Evolutionary conservation across 1,140 invertebrate species (phyloP).

Genomic region (Macrobrachium nipponense): DNA sequence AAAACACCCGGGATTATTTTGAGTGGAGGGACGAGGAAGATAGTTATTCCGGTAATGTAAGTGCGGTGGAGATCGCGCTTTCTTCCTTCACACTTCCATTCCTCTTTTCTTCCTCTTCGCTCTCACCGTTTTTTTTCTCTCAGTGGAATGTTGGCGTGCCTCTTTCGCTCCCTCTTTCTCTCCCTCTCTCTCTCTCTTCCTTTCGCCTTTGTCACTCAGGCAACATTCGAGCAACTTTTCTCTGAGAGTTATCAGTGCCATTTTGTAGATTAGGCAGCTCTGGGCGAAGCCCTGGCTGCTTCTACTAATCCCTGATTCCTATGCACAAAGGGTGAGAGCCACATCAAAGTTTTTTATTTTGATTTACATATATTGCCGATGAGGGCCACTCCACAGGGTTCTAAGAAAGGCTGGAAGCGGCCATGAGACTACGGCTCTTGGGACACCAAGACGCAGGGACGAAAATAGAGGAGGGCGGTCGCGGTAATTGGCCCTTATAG

Average conservation of each 20-base stretch:
- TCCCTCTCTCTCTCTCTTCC: neutral
- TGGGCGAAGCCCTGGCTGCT: constrained; percentile 27
- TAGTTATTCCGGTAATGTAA: neutral
- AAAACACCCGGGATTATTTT: neutral
- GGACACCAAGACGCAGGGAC: neutral
- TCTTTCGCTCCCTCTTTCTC: constrained; percentile 6
- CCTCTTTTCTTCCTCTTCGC: neutral
- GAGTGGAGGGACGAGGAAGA: neutral
- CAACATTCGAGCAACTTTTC: constrained; percentile 31
- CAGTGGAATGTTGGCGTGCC: neutral
- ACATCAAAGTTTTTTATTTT: constrained; percentile 64
- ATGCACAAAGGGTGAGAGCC: constrained; percentile 63
- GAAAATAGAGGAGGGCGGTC: neutral
- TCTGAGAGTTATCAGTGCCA: constrained; percentile 57
- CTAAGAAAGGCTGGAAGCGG: neutral
- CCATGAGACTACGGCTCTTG: neutral
- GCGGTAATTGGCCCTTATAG: constrained; percentile 41
- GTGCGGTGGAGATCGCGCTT: neutral
- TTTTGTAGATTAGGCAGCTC: constrained; percentile 57
- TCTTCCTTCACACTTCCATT: neutral
- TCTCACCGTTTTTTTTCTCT: neutral
- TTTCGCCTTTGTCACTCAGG: constrained; percentile 8
- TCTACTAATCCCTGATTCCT: constrained; percentile 63
- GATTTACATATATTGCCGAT: constrained; percentile 64
- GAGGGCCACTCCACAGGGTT: constrained; percentile 27